Percentiles rank a stretch among this genome's conserved stretches.
Evolutionary conservation across 1,140 invertebrate genomes (phyloP).

Genomic region (Pachyrhynchus sulphureomaculatus): DNA sequence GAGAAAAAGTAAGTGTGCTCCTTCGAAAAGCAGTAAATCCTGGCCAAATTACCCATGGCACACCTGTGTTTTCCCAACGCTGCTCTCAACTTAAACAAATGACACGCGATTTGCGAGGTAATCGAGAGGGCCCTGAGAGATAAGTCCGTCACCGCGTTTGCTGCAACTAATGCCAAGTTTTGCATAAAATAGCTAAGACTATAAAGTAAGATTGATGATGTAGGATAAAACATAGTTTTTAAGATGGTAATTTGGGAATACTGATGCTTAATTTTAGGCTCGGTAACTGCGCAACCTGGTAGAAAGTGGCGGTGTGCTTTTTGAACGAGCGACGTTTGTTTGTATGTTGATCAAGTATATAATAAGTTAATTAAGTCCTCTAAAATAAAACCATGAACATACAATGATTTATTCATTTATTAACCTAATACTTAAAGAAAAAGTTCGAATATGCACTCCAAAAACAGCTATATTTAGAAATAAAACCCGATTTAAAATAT

Average conservation of each 20-base stretch:
- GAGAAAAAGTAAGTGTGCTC: conserved; percentile 27
- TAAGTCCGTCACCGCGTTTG: conserved; percentile 41
- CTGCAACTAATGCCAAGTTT: conserved; percentile 45
- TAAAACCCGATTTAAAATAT: too few relatives aligned
- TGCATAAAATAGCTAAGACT: conserved; percentile 46
- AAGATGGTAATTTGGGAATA: conserved; percentile 39
- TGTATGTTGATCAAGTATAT: too few relatives aligned
- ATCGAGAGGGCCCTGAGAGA: conserved; percentile 44
- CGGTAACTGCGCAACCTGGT: too few relatives aligned
- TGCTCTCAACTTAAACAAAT: conserved; percentile 43
- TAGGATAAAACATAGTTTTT: conserved; percentile 43
- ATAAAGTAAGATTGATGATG: conserved; percentile 48
- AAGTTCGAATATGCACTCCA: too few relatives aligned
- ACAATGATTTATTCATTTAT: too few relatives aligned
- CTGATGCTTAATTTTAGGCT: too few relatives aligned
- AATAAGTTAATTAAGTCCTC: too few relatives aligned
- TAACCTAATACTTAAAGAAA: too few relatives aligned
- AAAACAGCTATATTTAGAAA: too few relatives aligned
- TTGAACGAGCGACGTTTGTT: too few relatives aligned
- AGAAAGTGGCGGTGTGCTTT: too few relatives aligned
- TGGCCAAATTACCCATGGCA: conserved; percentile 41
- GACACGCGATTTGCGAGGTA: conserved; percentile 47
- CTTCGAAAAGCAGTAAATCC: conserved; percentile 40
- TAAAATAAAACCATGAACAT: too few relatives aligned
- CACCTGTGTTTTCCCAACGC: conserved; percentile 45